Base-by-base conservation (phyloP, 2,888 invertebrate species). In the Diplazon laetatorius region DNA sequence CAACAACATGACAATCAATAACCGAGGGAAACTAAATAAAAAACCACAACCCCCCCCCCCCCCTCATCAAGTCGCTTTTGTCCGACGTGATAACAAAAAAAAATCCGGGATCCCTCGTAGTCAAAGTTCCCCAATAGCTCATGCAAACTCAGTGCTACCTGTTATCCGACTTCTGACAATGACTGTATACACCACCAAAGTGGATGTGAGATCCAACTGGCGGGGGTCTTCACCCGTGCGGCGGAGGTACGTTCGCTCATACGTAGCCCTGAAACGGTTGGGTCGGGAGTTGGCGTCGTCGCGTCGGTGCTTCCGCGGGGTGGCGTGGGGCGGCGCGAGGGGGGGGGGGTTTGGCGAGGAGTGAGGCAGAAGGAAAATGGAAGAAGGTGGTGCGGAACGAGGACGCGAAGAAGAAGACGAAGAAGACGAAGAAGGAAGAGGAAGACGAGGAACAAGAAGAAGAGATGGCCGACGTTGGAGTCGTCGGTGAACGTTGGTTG, bases 391-490 rank as follows among this genome's bases (percentile, higher is more conserved):
- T 37, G 63, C 57, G 60, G 59, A 62, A 39, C 62, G 55, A 74
- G 65, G 74, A 60, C 44, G 75, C 39, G 30, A 30, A 30, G 30
- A 14, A 22, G 52, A 25, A n/a, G 52, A n/a, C 22, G 52, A 55
- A 55, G 30, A 9, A 16, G 52, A 20, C 1, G 52, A 6, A 35
- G 52, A 12, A 55, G 30, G 52, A 6, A 35, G 52, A 12, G 30
- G 30, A 2, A 14, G 65, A 46, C 63, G 60, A 63, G 66, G 62
- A 52, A 70, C 63, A 71, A 80, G 73, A 76, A 78, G 75, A 66
- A 77, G 66, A 80, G 78, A 80, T 72, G 80, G 76, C 68, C 46
- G 78, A 80, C 68, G 80, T 50, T 66, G 69, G 80, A 69, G 78
- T 66, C 57, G 70, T 78, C 73, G 76, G 72, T 55, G 22, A 63